Conservation (phyloP, 2,888 invertebrate species). For the Palloptera scutellata region DNA sequence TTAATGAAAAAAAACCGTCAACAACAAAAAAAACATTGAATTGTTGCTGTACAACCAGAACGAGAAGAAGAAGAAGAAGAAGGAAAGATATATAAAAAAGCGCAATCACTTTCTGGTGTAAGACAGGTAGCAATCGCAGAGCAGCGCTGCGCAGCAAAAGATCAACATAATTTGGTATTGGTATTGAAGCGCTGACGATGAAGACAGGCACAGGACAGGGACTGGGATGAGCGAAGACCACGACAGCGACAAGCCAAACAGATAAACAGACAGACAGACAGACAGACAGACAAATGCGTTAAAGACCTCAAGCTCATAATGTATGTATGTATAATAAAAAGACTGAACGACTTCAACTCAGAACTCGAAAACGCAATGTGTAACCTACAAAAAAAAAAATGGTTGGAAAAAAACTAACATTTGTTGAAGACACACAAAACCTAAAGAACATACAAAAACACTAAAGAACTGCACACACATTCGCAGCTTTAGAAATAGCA, state of each 20-base stretch:
- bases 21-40: background rate
- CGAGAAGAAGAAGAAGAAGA: too few relatives aligned
- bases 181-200: constrained; percentile 5
- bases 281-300: background rate
- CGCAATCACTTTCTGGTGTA: constrained; percentile 34
- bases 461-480: background rate
- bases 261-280: constrained; percentile 17
- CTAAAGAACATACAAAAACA: constrained; percentile 14
- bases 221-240: constrained; percentile 11
- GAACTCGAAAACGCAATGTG: background rate
- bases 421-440: too few relatives aligned
- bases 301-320: too few relatives aligned
- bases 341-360: background rate
- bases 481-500: constrained; percentile 19
- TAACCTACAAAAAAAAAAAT: background rate
- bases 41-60: too few relatives aligned
- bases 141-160: constrained; percentile 29
- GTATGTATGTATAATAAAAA: background rate
- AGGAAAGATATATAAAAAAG: constrained; percentile 2
- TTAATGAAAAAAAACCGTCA: constrained; percentile 13
- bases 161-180: constrained; percentile 14
- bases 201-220: background rate
- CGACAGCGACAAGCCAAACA: constrained; percentile 13
- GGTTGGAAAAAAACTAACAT: constrained; percentile 6
- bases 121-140: constrained; percentile 41